A percentile compares a stretch with the other conserved stretches of the same genome.
phyloP scores from a whole-genome alignment of 2,113 vertebrate species.

The Paramisgurnus dabryanus region DNA sequence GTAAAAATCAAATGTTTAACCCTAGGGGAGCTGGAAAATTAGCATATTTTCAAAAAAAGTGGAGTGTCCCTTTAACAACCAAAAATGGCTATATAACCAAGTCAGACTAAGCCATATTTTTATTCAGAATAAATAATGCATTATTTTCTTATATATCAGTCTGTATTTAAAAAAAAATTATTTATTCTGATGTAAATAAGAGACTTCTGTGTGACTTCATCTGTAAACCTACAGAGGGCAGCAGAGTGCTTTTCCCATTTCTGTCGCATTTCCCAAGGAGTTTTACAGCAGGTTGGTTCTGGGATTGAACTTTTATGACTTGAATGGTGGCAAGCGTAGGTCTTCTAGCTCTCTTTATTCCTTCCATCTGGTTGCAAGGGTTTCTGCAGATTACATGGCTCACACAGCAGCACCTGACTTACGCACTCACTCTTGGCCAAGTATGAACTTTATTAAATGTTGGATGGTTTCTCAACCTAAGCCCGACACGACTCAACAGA shows the following conservation, averaged over 20 bases:
- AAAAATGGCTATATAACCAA: background rate
- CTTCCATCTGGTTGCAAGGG: constrained; percentile 35
- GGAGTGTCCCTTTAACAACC: no score
- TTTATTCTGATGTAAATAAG: background rate
- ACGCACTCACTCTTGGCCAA: constrained; percentile 8
- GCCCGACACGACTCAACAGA: background rate
- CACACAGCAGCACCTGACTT: constrained; percentile 38
- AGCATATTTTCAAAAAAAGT: no score
- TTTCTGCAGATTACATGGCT: constrained; percentile 40
- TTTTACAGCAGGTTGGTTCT: constrained; percentile 39
- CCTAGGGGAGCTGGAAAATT: no score
- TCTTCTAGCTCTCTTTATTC: background rate
- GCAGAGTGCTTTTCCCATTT: constrained; percentile 14
- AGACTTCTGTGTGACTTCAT: background rate
- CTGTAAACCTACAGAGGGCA: constrained; percentile 42
- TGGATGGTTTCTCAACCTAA: background rate
- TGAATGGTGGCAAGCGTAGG: background rate
- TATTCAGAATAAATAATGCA: background rate
- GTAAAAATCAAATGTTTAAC: no score
- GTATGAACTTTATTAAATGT: background rate
- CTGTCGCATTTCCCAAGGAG: background rate
- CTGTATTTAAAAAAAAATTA: background rate
- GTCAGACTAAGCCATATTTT: background rate
- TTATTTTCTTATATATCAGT: background rate
- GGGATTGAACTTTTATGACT: constrained; percentile 9